Evolutionary conservation across 2,888 invertebrate genomes (phyloP), one percentile per base, ranked within the genome.

Genomic region (Archaeoteleia sp.): DNA sequence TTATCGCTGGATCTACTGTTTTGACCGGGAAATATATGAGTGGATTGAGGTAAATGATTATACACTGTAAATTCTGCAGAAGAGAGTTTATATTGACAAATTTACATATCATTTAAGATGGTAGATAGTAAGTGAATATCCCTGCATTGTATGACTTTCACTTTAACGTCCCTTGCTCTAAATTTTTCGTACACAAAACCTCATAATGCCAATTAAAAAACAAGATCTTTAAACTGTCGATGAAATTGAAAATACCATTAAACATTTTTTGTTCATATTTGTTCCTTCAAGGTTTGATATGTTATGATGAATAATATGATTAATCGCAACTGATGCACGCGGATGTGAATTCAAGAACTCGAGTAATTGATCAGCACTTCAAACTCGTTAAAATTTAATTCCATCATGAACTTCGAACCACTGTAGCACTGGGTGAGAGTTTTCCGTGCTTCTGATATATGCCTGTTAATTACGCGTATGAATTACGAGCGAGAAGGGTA

Each of bases 401-500:
- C 45, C 30, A 55, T 65, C 69, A 49, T 61, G 29, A 66, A 69
- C 42, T 66, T 39, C 30, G 40, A 60, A 48, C 37, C 37, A 25
- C 45, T 17, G 23, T 14, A 9, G 29, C 35, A 29, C 8, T 6
- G 29, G 20, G 43, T 30, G 43, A 30, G 67, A 61, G 55, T 62
- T 55, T 55, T 37, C 53, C 49, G 43, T 40, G 32, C 14, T 43
- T 40, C 35, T 68, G 66, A 71, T 65, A 51, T 65, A 69, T 55
- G 67, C 40, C 42, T 63, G 63, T 74, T 74, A 72, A 71, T 74
- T 74, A 68, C 71, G 63, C 37, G 58, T 68, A 68, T 68, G 63
- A 71, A 70, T 72, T 68, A 72, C 67, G 62, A 55, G 67, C 48
- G 14, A 42, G 46, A 55, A 55, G 35, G 39, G 43, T 14, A 20